phyloP scores from a whole-genome alignment of 2,888 invertebrate genomes.

The Acanthopleura granulata region DNA sequence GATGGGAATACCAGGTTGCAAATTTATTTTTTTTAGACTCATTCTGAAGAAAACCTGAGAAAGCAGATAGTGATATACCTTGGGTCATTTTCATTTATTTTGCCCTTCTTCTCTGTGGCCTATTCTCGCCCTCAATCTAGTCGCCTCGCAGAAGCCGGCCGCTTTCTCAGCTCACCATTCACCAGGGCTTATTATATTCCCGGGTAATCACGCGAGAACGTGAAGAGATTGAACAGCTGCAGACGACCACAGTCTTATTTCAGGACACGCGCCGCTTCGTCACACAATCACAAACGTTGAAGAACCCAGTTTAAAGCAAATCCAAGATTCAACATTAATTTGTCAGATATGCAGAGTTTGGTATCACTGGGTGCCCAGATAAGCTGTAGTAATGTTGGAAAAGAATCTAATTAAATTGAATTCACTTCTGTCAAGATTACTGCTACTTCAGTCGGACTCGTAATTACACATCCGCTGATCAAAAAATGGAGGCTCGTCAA shows the following conservation, averaged over 20 bases:
- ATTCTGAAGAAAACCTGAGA: too few species aligned
- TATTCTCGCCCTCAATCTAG: too few species aligned
- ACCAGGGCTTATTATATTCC: not conserved
- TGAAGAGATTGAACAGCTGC: slow-evolving; percentile 5
- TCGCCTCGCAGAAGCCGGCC: too few species aligned
- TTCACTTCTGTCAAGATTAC: slow-evolving; percentile 10
- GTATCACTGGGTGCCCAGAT: not conserved
- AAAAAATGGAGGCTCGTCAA: not conserved
- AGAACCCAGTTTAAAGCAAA: not conserved
- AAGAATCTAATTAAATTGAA: slow-evolving; percentile 12
- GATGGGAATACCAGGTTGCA: too few species aligned
- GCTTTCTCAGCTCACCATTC: not conserved
- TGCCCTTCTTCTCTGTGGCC: too few species aligned
- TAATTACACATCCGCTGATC: slow-evolving; percentile 3
- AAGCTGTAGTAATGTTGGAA: not conserved
- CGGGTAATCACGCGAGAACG: slow-evolving; percentile 1
- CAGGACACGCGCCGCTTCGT: slow-evolving; percentile 5
- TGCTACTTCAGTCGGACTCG: slow-evolving; percentile 6
- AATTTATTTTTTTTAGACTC: too few species aligned
- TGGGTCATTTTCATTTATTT: too few species aligned
- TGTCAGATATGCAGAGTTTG: not conserved
- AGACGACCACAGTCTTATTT: not conserved
- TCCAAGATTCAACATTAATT: slow-evolving; percentile 5
- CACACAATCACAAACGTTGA: slow-evolving; percentile 1
- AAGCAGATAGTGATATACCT: too few species aligned